Base-by-base conservation (phyloP, 1,140 invertebrate genomes). In the Drosophila hydei region DNA sequence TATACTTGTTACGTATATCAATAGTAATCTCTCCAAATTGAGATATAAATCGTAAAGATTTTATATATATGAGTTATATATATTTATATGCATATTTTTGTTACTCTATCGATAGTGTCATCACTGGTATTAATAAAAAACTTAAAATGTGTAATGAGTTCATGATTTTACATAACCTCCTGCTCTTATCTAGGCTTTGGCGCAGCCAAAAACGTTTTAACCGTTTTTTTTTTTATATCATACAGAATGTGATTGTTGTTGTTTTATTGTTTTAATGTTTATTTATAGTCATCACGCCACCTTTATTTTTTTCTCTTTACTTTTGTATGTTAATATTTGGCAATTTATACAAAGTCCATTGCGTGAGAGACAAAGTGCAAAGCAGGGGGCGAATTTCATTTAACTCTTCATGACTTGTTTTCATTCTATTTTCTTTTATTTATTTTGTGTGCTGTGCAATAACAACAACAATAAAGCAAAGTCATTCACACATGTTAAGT, bases 241-340 rank as follows among this genome's bases (percentile, higher is more conserved):
- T 55, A 59, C 64, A 63, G 59, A 72, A 50, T 25, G 5, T 14
- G 25, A 61, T 50, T 69, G 33, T 72, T 76, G 56, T 19, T 77
- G 72, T 72, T 73, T 77, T 77, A 73, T 76, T 51, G 76, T 73
- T 85, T 77, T 74, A 8, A 48, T 60, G 42, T 69, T 64, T 85
- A 85, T 85, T 85, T 85, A 74, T 85, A 85, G 77, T 65, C 77
- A 85, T 85, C 80, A 85, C 80, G 80, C 80, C 80, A 85, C 80
- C 40, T 85, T 85, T 80, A 19, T 11, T 11, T 33, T 11, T 33
- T 9, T 11, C 1, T 27, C n/a, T 27, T 23, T 27, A 7, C 7
- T 27, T 33, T 27, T 19, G 3, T 64, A 74, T 58, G 42, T 19
- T 30, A 33, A 47, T 52, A 47, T 56, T 70, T 70, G 58, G 43